These are phyloP conservation scores for Promerops cafer DNA, from an alignment of 2,113 vertebrate genomes.

Conservation along the genomic window DNA sequence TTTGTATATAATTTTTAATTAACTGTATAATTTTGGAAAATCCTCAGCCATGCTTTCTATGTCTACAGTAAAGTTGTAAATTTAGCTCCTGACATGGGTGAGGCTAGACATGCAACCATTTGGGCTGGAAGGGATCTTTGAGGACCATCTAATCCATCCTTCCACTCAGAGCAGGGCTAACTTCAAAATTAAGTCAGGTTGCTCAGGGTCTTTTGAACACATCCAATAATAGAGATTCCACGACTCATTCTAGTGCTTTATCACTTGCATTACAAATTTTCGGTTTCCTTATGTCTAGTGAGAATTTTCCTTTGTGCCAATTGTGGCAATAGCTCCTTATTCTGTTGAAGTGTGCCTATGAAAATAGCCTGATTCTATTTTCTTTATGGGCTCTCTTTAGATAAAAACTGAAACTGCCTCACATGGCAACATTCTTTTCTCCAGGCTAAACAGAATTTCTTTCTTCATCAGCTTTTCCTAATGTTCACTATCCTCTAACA, in stretches of 20 bases:
- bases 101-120: neutral
- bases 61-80: neutral
- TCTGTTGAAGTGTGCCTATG: neutral
- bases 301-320: neutral
- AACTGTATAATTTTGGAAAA: neutral
- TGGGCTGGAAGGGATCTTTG: neutral
- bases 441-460: neutral
- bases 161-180: neutral
- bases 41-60: neutral
- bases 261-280: neutral
- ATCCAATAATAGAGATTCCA: neutral
- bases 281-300: neutral
- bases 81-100: neutral
- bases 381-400: neutral
- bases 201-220: neutral
- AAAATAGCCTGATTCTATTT: neutral
- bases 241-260: neutral
- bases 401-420: neutral
- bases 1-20: neutral
- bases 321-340: neutral
- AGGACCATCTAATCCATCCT: neutral
- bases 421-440: neutral
- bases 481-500: neutral
- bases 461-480: neutral
- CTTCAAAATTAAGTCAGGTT: neutral